phyloP scores from a whole-genome alignment of 2,797 vertebrate genomes.

The Tolypeutes matacus region DNA sequence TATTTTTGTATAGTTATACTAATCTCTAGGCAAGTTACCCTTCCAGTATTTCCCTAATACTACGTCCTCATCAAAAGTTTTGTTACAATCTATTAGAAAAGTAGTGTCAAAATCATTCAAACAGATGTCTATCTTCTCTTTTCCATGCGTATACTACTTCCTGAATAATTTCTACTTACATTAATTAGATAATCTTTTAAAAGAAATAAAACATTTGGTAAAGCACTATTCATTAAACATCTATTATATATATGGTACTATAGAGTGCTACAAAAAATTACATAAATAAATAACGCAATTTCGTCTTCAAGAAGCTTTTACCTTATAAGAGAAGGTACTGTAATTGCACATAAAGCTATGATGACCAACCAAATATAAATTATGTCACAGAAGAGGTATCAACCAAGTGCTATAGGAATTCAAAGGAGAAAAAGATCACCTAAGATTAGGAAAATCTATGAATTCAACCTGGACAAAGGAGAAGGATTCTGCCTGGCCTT shows the following conservation, averaged over 20 bases:
- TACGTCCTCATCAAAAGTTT: background rate
- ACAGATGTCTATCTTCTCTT: background rate
- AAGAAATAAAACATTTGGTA: constrained; percentile 7
- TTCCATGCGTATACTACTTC: background rate
- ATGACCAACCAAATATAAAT: background rate
- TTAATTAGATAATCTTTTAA: constrained; percentile 7
- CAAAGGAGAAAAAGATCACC: background rate
- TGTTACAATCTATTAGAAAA: background rate
- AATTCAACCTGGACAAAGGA: background rate
- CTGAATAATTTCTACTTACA: background rate
- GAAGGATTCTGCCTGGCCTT: background rate
- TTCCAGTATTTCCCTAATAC: background rate
- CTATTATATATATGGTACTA: background rate
- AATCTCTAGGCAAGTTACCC: background rate
- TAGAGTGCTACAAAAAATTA: background rate
- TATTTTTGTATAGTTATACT: background rate
- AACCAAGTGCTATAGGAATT: background rate
- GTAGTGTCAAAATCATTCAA: background rate
- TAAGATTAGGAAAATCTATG: background rate
- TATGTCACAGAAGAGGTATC: background rate
- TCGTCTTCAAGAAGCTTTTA: constrained; percentile 9
- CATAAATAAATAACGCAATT: constrained; percentile 7
- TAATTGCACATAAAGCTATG: background rate
- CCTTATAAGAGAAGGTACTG: background rate
- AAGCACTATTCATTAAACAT: constrained; percentile 6